Base-by-base conservation (phyloP, 2,113 vertebrate genomes). In the Rhea americana region DNA sequence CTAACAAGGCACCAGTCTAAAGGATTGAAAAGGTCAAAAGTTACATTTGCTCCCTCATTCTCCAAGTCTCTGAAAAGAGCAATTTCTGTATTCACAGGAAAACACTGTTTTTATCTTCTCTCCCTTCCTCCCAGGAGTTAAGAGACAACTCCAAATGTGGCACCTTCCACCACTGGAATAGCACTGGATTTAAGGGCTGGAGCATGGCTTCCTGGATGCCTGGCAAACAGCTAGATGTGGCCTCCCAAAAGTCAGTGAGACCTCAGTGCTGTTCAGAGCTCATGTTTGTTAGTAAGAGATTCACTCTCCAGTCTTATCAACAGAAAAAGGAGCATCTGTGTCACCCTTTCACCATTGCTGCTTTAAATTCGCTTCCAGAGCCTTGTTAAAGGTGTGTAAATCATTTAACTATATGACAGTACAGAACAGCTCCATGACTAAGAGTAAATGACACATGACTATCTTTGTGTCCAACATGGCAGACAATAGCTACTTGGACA, bases 11-110 rank as follows among this genome's bases (percentile, higher is more conserved):
- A 79, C 10, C 7, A 2, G 78, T 75, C 86, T 84, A 90, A 90
- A 94, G 90, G 75, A 78, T 86, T 73, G 7, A 16, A 96, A 91
- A 96, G 93, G 76, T 47, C 92, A 21, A 25, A 82, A 81, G 90
- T 89, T 77, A 87, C 35, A 53, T 35, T 48, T 26, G 30, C 7
- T 48, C 9, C 45, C 61, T 68, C 35, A 82, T 41, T 9, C 88
- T 85, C 32, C 43, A 55, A 30, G 25, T 35, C 48, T 37, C 50
- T 77, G 74, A 62, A 95, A 94, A 94, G 82, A 48, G 75, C 37
- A 77, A 45, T 79, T 70, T 84, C 87, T 80, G 66, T 80, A 68
- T 84, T 66, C 1, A 1, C 39, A 77, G 56, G 70, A 95, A 72
- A 39, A 16, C 18, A 58, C 47, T 73, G 65, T 63, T 75, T 75